These are phyloP conservation scores for Dermatemys mawii DNA, from an alignment of 2,113 vertebrate genomes.

Conservation along the genomic window DNA sequence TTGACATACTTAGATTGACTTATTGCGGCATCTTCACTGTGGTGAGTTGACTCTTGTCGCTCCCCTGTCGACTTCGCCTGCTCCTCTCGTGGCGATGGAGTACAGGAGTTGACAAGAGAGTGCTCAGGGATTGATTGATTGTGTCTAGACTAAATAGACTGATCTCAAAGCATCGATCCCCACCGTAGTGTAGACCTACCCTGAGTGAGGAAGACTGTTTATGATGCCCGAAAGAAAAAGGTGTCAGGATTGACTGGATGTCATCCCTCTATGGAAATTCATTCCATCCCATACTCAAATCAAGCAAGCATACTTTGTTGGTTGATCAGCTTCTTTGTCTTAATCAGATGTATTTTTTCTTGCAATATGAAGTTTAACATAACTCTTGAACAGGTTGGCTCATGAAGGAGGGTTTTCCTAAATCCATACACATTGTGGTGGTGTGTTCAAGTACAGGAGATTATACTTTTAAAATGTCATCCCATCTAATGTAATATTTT, in stretches of 20 bases:
- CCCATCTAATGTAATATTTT: neutral
- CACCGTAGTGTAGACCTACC: too few species aligned
- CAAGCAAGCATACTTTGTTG: neutral
- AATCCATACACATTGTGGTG: neutral
- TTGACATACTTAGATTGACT: too few species aligned
- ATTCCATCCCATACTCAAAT: neutral
- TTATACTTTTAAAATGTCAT: neutral
- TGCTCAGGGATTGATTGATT: too few species aligned
- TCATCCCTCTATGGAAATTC: neutral
- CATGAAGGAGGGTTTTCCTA: neutral
- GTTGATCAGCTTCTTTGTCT: neutral
- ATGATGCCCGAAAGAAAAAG: neutral
- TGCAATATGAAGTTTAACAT: neutral
- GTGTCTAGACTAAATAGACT: too few species aligned
- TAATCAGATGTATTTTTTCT: neutral
- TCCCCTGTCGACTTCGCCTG: too few species aligned
- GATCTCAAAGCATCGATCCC: too few species aligned
- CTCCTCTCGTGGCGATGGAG: too few species aligned
- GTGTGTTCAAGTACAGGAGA: neutral
- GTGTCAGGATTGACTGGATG: neutral
- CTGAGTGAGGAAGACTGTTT: neutral
- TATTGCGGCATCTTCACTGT: too few species aligned
- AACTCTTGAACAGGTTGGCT: accelerated
- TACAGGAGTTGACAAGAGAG: too few species aligned
- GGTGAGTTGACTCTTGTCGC: too few species aligned